Percentiles rank a stretch among this genome's conserved stretches.
phyloP scores from a whole-genome alignment of 1,140 invertebrate genomes.

The Halictus rubicundus region DNA sequence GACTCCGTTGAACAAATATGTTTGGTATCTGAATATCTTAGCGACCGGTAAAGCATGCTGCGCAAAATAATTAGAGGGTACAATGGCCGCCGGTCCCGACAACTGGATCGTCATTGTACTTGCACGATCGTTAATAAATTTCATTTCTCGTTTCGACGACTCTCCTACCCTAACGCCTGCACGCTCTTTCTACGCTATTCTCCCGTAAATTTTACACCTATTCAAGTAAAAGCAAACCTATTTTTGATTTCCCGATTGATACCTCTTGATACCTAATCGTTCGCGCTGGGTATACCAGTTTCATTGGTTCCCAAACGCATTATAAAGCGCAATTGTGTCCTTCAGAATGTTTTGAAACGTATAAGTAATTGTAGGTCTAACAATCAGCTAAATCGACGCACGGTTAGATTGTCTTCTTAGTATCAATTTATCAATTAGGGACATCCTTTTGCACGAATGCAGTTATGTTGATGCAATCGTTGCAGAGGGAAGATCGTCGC shows the following conservation, averaged over 20 bases:
- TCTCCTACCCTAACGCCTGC: no score
- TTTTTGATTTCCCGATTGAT: no score
- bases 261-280: no score
- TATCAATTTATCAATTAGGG: slow-evolving; percentile 25
- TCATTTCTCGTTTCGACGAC: no score
- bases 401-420: slow-evolving; percentile 5
- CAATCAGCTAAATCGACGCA: slow-evolving; percentile 34
- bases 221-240: no score
- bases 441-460: slow-evolving; percentile 3
- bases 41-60: not conserved
- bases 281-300: not conserved
- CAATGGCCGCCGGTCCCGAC: no score
- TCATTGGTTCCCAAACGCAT: not conserved
- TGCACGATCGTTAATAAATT: no score
- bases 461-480: not conserved
- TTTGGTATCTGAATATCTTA: not conserved
- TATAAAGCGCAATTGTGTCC: not conserved
- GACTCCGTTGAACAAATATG: slow-evolving; percentile 28
- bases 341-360: slow-evolving; percentile 1
- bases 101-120: no score
- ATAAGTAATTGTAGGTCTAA: not conserved
- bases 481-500: not conserved
- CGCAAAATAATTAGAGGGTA: not conserved
- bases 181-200: no score
- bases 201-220: no score